A percentile compares a stretch with the other conserved stretches of the same genome.
Evolutionary conservation across 2,797 vertebrate genomes (phyloP).

Genomic region (Knipowitschia caucasica): DNA sequence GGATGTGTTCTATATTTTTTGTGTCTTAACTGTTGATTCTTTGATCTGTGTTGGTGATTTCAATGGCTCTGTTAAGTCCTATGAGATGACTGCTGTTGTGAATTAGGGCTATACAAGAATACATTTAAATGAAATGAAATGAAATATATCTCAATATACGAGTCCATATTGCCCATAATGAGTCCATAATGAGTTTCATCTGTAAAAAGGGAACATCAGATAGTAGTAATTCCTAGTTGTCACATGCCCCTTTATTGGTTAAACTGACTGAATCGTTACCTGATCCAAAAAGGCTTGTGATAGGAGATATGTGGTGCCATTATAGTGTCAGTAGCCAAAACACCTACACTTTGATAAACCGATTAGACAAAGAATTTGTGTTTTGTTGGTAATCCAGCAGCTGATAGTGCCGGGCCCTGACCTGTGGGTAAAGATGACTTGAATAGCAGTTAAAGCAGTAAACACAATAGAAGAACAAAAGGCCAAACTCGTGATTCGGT

Average conservation of each 20-base stretch:
- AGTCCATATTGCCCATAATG: too few relatives aligned
- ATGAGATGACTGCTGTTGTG: too few relatives aligned
- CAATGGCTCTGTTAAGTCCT: too few relatives aligned
- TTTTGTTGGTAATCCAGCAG: constrained; percentile 47
- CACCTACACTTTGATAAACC: background rate
- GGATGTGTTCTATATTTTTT: too few relatives aligned
- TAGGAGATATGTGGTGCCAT: background rate
- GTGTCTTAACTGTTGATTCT: too few relatives aligned
- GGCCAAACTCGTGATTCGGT: constrained; percentile 70
- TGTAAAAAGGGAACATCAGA: background rate
- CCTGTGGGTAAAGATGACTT: constrained; percentile 62
- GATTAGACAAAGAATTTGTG: background rate
- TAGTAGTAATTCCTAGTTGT: background rate
- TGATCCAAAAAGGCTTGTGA: background rate
- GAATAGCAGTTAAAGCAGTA: constrained; percentile 55
- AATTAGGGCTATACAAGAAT: too few relatives aligned
- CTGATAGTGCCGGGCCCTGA: constrained; percentile 58
- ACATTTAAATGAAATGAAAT: too few relatives aligned
- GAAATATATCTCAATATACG: too few relatives aligned
- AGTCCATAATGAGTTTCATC: too few relatives aligned
- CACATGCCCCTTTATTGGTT: background rate
- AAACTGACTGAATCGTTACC: background rate
- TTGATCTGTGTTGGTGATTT: too few relatives aligned
- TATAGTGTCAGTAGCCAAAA: background rate
- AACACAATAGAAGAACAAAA: constrained; percentile 69